Conservation (phyloP, 2,888 invertebrate species). For the Ctena decussata region DNA sequence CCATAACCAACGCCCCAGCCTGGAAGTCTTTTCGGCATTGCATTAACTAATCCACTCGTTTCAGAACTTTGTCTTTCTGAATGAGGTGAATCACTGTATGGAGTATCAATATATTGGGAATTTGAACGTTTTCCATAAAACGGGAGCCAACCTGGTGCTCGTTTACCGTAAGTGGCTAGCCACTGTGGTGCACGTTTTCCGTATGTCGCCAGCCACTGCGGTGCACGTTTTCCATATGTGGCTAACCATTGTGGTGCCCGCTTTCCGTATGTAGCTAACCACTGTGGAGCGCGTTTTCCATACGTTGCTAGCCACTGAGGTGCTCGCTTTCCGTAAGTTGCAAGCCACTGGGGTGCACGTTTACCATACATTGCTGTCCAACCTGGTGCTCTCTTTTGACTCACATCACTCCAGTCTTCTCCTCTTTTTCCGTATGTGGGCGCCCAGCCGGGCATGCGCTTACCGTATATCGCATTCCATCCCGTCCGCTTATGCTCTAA, state of each 20-base stretch:
- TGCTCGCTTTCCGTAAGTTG: background rate
- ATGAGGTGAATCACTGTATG: background rate
- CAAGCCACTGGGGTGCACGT: background rate
- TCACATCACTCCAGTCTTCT: background rate
- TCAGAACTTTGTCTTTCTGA: background rate
- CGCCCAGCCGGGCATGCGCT: background rate
- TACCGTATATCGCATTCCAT: background rate
- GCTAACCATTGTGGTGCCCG: background rate
- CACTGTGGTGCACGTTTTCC: background rate
- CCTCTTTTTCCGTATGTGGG: background rate
- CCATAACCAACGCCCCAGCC: background rate
- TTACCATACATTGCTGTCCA: background rate
- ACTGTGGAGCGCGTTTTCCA: background rate
- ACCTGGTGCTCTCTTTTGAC: background rate
- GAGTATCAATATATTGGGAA: background rate
- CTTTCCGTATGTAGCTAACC: background rate
- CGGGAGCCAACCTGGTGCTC: background rate
- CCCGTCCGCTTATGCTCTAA: background rate
- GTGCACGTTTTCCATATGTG: background rate
- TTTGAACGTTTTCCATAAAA: background rate
- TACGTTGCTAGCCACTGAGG: constrained; percentile 2
- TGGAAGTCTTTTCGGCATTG: background rate
- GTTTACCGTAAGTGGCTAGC: background rate
- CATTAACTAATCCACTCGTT: background rate
- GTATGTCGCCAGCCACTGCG: background rate